Evolutionary conservation across 2,888 invertebrate species (phyloP), one percentile per base, ranked within the genome.

Genomic region (Thyatira batis): DNA sequence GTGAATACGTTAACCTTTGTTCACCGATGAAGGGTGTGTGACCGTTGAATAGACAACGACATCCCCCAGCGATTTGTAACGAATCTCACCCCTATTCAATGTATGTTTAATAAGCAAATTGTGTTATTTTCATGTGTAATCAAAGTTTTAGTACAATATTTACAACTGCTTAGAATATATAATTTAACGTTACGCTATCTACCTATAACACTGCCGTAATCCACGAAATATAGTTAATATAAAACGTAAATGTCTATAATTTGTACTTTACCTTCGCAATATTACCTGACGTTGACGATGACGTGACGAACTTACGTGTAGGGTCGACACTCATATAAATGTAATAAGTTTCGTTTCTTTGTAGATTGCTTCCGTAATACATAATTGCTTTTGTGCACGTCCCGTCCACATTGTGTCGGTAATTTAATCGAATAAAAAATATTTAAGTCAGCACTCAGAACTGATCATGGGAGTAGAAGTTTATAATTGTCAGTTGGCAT

Each of bases 1-100:
- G 78, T 80, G 82, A 81, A 87, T 84, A 73, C 75, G 80, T 88
- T 87, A 86, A 86, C 87, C 84, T 87, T 87, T 85, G 73, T 73
- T 65, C 80, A 75, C 71, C 57, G 57, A 51, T 55, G 57, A 63
- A 67, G 76, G 81, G 76, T 61, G 67, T 60, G 54, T 62, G 77
- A 75, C 84, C 81, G 85, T 86, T 85, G 70, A 66, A 63, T 60
- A 54, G 58, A 60, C 54, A 49, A 33, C 58, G 67, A 76, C 71
- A 77, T 78, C 77, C 79, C 78, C 61, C 62, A 63, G 58, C 73
- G 71, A 77, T 74, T 74, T 69, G 67, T 79, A 82, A 81, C 78
- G 75, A 66, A 73, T 72, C 60, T 63, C 67, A 62, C 72, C 68
- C 64, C 59, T 58, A 58, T 60, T 54, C 51, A 49, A 50, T 44